Percentiles rank a stretch among this genome's conserved stretches.
These are phyloP conservation scores for Iphiclides podalirius DNA, from an alignment of 2,888 invertebrate species.

Conservation along the genomic window DNA sequence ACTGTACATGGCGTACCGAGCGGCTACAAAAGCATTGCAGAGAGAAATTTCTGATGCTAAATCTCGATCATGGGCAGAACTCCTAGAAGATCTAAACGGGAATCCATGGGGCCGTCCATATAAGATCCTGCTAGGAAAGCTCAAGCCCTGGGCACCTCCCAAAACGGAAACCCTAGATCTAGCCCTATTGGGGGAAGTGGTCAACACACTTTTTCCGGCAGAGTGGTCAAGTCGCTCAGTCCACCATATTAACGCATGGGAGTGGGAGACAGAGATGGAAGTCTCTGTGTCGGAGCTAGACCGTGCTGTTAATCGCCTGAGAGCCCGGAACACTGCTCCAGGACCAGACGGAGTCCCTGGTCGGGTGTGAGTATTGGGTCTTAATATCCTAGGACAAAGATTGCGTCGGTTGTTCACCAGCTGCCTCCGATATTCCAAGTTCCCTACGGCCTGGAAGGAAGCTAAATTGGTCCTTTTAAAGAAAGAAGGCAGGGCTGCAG, in stretches of 20 bases:
- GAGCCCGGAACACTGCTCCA: neutral
- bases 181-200: neutral
- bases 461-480: slow-evolving; percentile 23
- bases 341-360: neutral
- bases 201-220: slow-evolving; percentile 3
- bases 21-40: slow-evolving; percentile 6
- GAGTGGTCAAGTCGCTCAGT: neutral
- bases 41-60: slow-evolving; percentile 12
- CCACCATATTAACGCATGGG: neutral
- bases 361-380: neutral
- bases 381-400: slow-evolving; percentile 1
- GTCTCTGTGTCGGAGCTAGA: neutral
- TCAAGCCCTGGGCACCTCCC: slow-evolving; percentile 25
- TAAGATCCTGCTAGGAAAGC: slow-evolving; percentile 22
- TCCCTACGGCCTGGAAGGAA: slow-evolving; percentile 19
- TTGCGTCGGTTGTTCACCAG: slow-evolving; percentile 11
- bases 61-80: slow-evolving; percentile 15
- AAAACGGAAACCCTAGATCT: slow-evolving; percentile 21
- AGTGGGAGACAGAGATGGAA: neutral
- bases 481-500: slow-evolving; percentile 16
- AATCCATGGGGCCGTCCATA: slow-evolving; percentile 26
- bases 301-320: neutral
- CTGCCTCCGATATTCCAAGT: slow-evolving; percentile 10
- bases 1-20: slow-evolving; percentile 5
- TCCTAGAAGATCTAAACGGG: slow-evolving; percentile 14